A percentile compares a stretch with the other conserved stretches of the same genome.
These are phyloP conservation scores for Zosterops hypoxanthus DNA, from an alignment of 2,113 vertebrate species.

Conservation along the genomic window DNA sequence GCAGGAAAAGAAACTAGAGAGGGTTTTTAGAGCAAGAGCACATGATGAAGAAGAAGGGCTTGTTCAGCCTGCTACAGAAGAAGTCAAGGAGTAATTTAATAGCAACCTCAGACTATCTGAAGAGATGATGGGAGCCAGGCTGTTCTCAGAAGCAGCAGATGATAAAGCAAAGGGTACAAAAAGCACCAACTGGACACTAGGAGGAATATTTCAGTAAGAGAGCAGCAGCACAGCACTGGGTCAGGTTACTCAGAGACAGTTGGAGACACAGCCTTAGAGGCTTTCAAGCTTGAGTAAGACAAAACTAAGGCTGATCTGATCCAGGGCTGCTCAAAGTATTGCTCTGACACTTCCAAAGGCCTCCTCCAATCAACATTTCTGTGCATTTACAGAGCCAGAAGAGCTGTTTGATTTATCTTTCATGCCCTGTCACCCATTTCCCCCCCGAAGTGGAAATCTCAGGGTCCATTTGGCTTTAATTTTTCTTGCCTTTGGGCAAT, in stretches of 20 bases:
- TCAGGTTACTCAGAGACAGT: background rate
- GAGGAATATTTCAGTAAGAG: background rate
- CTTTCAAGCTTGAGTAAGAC: background rate
- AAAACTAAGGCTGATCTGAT: background rate
- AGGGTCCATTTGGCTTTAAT: background rate
- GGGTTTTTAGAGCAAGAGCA: background rate
- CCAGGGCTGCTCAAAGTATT: background rate
- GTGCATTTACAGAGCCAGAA: background rate
- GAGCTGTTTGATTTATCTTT: background rate
- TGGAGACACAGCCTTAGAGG: background rate
- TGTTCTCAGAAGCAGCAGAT: background rate
- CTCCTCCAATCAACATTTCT: background rate
- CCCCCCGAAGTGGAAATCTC: background rate
- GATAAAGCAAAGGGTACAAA: background rate
- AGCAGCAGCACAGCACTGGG: background rate
- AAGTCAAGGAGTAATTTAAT: background rate
- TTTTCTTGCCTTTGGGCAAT: background rate
- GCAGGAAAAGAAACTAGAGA: background rate
- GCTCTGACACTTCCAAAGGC: background rate
- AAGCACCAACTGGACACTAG: background rate
- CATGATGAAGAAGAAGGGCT: background rate
- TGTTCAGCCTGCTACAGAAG: background rate
- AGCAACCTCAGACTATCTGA: background rate
- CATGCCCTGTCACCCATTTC: no score
- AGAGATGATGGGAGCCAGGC: background rate